Conservation (phyloP, 2,888 invertebrate species). For the Anaspis maculata region DNA sequence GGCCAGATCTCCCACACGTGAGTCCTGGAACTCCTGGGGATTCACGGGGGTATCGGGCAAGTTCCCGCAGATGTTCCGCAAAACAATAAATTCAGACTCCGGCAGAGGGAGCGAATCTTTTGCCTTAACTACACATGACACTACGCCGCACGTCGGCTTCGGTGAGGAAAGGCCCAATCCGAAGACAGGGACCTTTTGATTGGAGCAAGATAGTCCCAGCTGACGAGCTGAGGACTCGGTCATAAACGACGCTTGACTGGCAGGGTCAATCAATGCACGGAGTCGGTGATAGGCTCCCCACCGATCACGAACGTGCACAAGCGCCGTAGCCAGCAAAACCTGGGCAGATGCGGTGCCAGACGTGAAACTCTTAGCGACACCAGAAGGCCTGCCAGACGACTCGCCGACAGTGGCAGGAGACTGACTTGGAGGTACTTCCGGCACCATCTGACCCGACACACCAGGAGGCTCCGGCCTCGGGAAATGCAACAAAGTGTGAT, state of each 20-base stretch:
- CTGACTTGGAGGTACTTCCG: too few relatives aligned
- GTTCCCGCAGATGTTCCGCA: too few relatives aligned
- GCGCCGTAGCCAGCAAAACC: not conserved
- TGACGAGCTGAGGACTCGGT: not conserved
- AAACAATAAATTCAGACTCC: too few relatives aligned
- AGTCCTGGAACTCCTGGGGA: not conserved
- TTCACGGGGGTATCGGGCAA: too few relatives aligned
- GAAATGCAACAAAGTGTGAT: slow-evolving; percentile 1
- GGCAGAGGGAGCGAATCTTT: not conserved
- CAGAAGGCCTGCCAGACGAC: too few relatives aligned
- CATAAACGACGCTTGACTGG: not conserved
- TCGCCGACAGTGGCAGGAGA: too few relatives aligned
- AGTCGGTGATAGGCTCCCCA: not conserved
- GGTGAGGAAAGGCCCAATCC: not conserved
- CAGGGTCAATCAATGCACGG: slow-evolving; percentile 1
- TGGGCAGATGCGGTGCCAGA: too few relatives aligned
- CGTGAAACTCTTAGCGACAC: too few relatives aligned
- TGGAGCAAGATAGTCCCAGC: not conserved
- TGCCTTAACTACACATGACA: not conserved
- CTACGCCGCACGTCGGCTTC: not conserved
- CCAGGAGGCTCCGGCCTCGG: not conserved
- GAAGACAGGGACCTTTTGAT: not conserved
- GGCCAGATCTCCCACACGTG: not conserved
- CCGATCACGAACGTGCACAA: not conserved
- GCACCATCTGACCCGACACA: too few relatives aligned